Evolutionary conservation across 2,113 vertebrate species (phyloP), one percentile per base, ranked within the genome.

Genomic region (Ailuropoda melanoleuca): DNA sequence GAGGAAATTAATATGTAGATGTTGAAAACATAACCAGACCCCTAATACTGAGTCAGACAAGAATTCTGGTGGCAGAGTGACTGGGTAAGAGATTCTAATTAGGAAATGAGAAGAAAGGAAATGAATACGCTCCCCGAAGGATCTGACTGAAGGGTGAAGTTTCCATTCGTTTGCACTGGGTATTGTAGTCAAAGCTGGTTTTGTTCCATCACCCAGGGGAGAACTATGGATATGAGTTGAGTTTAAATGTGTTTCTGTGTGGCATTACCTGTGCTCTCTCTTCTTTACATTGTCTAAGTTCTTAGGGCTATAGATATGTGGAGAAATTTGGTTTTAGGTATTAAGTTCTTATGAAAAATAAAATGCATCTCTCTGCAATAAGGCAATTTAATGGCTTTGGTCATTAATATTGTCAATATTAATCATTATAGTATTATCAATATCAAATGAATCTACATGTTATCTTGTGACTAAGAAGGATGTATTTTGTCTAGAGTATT

Each of bases 1-100:
- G 68, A 98, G 98, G 98, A 98, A 98, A 98, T 98, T 95, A 98
- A 97, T 97, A 97, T 97, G 97, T 96, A 98, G 95, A 97, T 98
- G 92, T 75, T 77, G 86, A 93, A 96, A 96, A 34, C 39, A 78
- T 75, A 97, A 78, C 87, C 70, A 62, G 78, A 64, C 92, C 86
- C 58, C 60, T 75, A 93, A 94, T 97, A 88, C 94, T 77, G 66
- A 98, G 60, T 84, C 46, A 78, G 62, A 66, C 66, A 39, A 58
- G 64, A 93, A 90, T 80, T 95, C 81, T 77, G 34, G 77, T 96
- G 75, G 77, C 72, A 90, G 77, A 80, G 39, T 90, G 77, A 86
- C 72, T 93, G 88, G 78, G 56, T 80, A 96, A 97, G 70, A 95
- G 90, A 97, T 94, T 98, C 90, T 97, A 97, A 98, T 98, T 97